These are phyloP conservation scores for Ptiloglossa arizonensis DNA, from an alignment of 1,140 invertebrate species.

Conservation along the genomic window DNA sequence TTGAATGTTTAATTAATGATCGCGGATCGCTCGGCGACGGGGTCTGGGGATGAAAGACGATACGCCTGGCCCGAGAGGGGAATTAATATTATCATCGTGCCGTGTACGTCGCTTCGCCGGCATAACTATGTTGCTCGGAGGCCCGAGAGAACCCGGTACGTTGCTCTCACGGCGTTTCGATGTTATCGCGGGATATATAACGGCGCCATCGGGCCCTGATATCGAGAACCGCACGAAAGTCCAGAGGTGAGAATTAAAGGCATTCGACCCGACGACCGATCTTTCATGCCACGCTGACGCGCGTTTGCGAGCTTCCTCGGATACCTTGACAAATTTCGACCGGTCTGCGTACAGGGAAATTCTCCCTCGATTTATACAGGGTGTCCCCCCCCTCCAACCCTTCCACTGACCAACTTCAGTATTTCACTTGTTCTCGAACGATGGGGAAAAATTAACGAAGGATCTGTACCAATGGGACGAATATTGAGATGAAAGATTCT, in stretches of 20 bases:
- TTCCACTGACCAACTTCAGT: no score
- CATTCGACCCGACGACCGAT: constrained; percentile 24
- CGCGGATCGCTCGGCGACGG: constrained; percentile 21
- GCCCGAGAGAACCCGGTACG: constrained; percentile 14
- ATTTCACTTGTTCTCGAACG: no score
- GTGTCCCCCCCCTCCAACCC: no score
- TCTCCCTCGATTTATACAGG: no score
- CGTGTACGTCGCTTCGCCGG: constrained; percentile 30
- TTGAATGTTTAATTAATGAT: constrained; percentile 61
- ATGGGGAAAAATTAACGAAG: no score
- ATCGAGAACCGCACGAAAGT: constrained; percentile 44
- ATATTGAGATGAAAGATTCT: no score
- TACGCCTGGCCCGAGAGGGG: constrained; percentile 17
- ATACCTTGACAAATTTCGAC: background rate
- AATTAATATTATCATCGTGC: constrained; percentile 58
- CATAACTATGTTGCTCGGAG: constrained; percentile 43
- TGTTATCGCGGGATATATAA: constrained; percentile 63
- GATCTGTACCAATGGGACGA: no score
- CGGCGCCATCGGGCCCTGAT: constrained; percentile 60
- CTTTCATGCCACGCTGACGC: constrained; percentile 22
- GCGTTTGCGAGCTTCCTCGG: background rate
- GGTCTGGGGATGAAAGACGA: constrained; percentile 43
- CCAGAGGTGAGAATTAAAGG: constrained; percentile 53
- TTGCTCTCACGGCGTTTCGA: constrained; percentile 60
- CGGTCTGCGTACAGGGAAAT: no score